These are phyloP conservation scores for Aromia moschata DNA, from an alignment of 2,888 invertebrate species.

Conservation along the genomic window DNA sequence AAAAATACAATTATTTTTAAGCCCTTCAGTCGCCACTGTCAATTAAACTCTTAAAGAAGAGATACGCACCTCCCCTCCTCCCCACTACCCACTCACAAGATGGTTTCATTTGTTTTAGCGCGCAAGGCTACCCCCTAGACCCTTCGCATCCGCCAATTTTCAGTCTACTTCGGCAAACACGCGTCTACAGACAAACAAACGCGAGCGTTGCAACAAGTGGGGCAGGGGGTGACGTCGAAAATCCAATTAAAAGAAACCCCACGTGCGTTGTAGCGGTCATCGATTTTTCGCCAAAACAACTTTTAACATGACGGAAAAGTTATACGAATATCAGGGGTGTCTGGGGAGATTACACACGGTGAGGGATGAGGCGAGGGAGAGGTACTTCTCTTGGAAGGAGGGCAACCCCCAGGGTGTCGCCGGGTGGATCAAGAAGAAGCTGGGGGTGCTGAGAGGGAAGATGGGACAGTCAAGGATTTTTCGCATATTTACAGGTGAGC, in stretches of 20 bases:
- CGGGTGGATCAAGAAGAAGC: conserved; percentile 65
- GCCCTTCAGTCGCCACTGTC: too few species aligned
- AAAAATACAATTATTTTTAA: too few species aligned
- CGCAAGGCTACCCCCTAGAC: conserved; percentile 29
- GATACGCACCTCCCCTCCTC: too few species aligned
- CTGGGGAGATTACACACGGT: conserved; percentile 75
- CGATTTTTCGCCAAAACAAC: conserved; percentile 4
- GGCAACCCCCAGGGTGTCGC: conserved; percentile 67
- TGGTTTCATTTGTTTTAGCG: conserved; percentile 19
- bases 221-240: conserved; percentile 19
- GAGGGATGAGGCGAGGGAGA: conserved; percentile 72
- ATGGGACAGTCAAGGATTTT: too few species aligned
- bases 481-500: conserved; percentile 74
- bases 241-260: conserved; percentile 10
- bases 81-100: background rate
- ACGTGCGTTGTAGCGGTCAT: conserved; percentile 4
- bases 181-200: conserved; percentile 29
- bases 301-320: conserved; percentile 74
- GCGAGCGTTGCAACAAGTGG: conserved; percentile 36
- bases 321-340: conserved; percentile 82
- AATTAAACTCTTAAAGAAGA: too few species aligned
- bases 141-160: conserved; percentile 20
- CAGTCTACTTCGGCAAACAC: too few species aligned
- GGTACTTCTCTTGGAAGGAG: conserved; percentile 71
- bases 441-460: too few species aligned